Conservation (phyloP, 1,140 invertebrate species). For the Centruroides vittatus region DNA sequence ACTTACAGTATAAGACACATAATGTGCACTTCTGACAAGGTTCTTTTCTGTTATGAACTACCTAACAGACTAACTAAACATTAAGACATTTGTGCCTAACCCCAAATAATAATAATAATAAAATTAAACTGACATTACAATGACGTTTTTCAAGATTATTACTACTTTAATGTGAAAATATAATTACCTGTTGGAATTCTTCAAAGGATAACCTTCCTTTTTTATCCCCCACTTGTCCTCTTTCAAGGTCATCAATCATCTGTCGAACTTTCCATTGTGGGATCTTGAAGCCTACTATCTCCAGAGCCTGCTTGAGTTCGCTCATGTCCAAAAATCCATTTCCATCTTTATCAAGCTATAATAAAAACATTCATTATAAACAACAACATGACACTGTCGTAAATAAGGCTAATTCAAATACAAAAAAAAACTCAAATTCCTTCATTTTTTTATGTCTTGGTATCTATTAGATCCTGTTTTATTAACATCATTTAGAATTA, state of each 20-base stretch:
- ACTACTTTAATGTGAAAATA: conserved; percentile 5
- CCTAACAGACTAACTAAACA: too few species aligned
- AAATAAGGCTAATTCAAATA: too few species aligned
- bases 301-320: conserved; percentile 78
- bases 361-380: conserved; percentile 1
- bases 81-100: too few species aligned
- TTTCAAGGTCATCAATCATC: conserved; percentile 58
- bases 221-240: conserved; percentile 41
- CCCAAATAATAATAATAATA: too few species aligned
- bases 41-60: too few species aligned
- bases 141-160: too few species aligned
- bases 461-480: too few species aligned
- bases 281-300: conserved; percentile 79
- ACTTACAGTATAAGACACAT: too few species aligned
- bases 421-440: not conserved
- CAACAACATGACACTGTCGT: too few species aligned
- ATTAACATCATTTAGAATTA: too few species aligned
- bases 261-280: conserved; percentile 82
- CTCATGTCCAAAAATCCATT: conserved; percentile 79
- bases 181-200: conserved; percentile 60
- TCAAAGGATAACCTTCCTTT: conserved; percentile 51
- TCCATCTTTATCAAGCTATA: conserved; percentile 74
- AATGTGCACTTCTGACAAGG: too few species aligned
- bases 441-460: not conserved
- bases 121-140: too few species aligned